phyloP scores from a whole-genome alignment of 2,113 vertebrate genomes.

The Xiphorhynchus elegans region DNA sequence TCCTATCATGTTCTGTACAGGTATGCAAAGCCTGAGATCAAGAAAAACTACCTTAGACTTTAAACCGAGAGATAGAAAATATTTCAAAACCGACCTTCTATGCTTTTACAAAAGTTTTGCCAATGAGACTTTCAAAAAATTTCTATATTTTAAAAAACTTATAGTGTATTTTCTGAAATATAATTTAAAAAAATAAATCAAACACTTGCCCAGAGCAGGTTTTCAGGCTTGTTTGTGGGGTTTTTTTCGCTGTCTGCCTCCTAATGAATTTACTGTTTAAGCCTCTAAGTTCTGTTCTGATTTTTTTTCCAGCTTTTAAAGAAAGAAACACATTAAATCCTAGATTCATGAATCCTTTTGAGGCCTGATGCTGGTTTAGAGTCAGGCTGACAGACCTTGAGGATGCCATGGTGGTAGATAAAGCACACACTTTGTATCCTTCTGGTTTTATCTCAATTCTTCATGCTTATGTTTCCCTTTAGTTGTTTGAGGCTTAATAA shows the following conservation, averaged over 20 bases:
- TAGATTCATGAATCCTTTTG: neutral
- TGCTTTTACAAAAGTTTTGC: neutral
- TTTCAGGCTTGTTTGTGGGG: neutral
- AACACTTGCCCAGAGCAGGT: neutral
- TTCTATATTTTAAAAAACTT: neutral
- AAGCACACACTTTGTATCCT: neutral
- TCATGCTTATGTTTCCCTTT: neutral
- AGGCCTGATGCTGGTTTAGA: neutral
- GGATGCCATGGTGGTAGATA: neutral
- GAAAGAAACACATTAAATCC: neutral
- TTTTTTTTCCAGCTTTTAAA: neutral
- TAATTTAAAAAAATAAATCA: neutral
- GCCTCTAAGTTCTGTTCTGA: neutral
- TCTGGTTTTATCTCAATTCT: neutral
- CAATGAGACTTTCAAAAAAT: neutral
- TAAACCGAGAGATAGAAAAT: neutral
- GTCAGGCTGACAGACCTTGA: neutral
- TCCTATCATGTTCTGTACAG: neutral
- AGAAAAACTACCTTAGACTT: neutral
- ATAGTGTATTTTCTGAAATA: neutral
- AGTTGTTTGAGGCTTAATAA: neutral
- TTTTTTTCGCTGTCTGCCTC: neutral
- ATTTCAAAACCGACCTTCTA: neutral
- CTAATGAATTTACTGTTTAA: neutral
- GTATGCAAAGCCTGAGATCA: neutral